A percentile compares a stretch with the other conserved stretches of the same genome.
These are phyloP conservation scores for Ornithoptera alexandrae DNA, from an alignment of 2,888 invertebrate species.

Conservation along the genomic window DNA sequence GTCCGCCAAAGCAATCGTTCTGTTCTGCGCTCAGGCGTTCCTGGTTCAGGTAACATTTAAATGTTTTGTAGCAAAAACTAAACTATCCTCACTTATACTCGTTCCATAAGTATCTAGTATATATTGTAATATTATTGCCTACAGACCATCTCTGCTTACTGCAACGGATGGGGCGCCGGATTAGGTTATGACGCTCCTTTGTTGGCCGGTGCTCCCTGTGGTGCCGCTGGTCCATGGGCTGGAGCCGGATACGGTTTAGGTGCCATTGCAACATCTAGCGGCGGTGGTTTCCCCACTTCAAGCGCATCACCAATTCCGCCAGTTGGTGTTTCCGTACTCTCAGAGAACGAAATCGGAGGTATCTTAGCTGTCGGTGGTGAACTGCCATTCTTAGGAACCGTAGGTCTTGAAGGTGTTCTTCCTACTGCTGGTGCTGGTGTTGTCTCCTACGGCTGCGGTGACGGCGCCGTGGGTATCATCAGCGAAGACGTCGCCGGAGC, in stretches of 20 bases:
- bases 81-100: neutral
- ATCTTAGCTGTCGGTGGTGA: neutral
- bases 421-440: slow-evolving; percentile 41
- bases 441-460: slow-evolving; percentile 42
- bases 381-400: slow-evolving; percentile 39
- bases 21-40: slow-evolving; percentile 41
- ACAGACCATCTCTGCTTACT: neutral
- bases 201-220: neutral
- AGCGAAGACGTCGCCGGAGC: slow-evolving; percentile 35
- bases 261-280: slow-evolving; percentile 37
- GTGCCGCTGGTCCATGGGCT: neutral
- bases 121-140: neutral
- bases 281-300: slow-evolving; percentile 40
- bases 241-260: neutral
- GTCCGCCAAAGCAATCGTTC: slow-evolving; percentile 38
- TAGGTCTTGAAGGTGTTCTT: slow-evolving; percentile 38
- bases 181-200: neutral
- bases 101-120: neutral
- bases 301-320: slow-evolving; percentile 44
- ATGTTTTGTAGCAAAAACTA: too few relatives aligned
- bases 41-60: slow-evolving; percentile 37
- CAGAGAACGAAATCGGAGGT: neutral
- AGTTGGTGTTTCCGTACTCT: neutral
- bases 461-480: slow-evolving; percentile 39
- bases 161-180: neutral